Evolutionary conservation across 2,797 vertebrate genomes (phyloP).

Genomic region (Gila robusta): DNA sequence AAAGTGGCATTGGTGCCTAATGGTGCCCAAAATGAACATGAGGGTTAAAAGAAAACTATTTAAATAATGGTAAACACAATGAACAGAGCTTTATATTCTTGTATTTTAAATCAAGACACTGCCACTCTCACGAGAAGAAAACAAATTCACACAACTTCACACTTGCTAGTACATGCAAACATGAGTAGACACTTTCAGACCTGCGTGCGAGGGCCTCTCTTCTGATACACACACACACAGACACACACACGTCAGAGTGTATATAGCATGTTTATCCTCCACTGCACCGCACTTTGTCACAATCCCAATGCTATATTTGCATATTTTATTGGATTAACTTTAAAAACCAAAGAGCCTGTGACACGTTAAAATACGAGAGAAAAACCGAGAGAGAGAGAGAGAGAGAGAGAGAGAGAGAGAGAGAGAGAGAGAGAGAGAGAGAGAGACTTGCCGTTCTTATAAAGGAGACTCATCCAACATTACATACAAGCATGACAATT

Average conservation of each 20-base stretch:
- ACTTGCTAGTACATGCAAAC: slow-evolving; percentile 3
- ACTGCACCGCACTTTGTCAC: slow-evolving; percentile 54
- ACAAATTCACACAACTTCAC: background rate
- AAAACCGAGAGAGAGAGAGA: slow-evolving; percentile 20
- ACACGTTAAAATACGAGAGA: slow-evolving; percentile 53
- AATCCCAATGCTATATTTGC: slow-evolving; percentile 64
- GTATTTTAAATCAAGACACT: background rate
- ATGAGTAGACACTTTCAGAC: slow-evolving; percentile 13
- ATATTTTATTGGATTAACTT: slow-evolving; percentile 71
- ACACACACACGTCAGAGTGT: slow-evolving; percentile 40
- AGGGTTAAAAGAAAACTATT: background rate
- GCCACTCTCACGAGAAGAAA: background rate
- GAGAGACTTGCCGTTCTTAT: slow-evolving; percentile 7
- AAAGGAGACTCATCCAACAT: slow-evolving; percentile 6
- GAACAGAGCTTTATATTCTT: slow-evolving; percentile 13
- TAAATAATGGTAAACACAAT: background rate
- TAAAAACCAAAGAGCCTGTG: slow-evolving; percentile 59
- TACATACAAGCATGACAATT: slow-evolving; percentile 21
- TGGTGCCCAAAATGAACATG: background rate
- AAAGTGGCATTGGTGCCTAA: background rate
- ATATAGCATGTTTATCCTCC: slow-evolving; percentile 53
- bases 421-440: slow-evolving; percentile 21
- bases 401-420: slow-evolving; percentile 24
- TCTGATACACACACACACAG: background rate
- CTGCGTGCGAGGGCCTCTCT: slow-evolving; percentile 12